Evolutionary conservation across 2,797 vertebrate genomes (phyloP).

Genomic region (Oreonectes daqikongensis): DNA sequence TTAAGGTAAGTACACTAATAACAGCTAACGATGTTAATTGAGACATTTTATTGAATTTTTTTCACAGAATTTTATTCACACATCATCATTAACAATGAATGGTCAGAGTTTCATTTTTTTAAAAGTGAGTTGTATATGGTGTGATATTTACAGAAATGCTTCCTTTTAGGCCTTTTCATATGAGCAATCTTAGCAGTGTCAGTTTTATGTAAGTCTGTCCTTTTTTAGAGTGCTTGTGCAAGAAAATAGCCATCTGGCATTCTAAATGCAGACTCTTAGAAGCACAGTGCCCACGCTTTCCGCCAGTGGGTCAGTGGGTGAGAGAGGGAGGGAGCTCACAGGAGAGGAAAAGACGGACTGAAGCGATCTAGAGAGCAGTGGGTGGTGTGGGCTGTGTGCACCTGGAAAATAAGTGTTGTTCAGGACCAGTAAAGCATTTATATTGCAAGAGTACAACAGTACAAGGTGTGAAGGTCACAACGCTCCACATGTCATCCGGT

Average conservation of each 20-base stretch:
- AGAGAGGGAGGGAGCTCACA: slow-evolving; percentile 63
- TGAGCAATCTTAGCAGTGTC: slow-evolving; percentile 26
- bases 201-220: slow-evolving; percentile 64
- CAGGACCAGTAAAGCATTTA: slow-evolving; percentile 70
- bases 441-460: slow-evolving; percentile 47
- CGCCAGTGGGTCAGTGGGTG: slow-evolving; percentile 83
- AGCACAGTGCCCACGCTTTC: slow-evolving; percentile 75
- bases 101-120: neutral
- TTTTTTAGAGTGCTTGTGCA: slow-evolving; percentile 58
- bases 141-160: slow-evolving; percentile 8
- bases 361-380: slow-evolving; percentile 61
- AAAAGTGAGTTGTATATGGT: slow-evolving; percentile 2
- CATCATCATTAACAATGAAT: neutral
- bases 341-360: slow-evolving; percentile 56
- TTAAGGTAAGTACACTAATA: neutral
- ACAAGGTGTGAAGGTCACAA: slow-evolving; percentile 69
- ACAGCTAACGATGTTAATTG: no score
- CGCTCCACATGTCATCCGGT: slow-evolving; percentile 69
- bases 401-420: slow-evolving; percentile 73
- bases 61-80: neutral
- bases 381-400: slow-evolving; percentile 65
- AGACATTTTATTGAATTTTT: no score
- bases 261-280: slow-evolving; percentile 76
- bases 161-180: slow-evolving; percentile 32
- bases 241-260: slow-evolving; percentile 75